A percentile compares a stretch with the other conserved stretches of the same genome.
Evolutionary conservation across 2,113 vertebrate species (phyloP).

Genomic region (Casuarius casuarius): DNA sequence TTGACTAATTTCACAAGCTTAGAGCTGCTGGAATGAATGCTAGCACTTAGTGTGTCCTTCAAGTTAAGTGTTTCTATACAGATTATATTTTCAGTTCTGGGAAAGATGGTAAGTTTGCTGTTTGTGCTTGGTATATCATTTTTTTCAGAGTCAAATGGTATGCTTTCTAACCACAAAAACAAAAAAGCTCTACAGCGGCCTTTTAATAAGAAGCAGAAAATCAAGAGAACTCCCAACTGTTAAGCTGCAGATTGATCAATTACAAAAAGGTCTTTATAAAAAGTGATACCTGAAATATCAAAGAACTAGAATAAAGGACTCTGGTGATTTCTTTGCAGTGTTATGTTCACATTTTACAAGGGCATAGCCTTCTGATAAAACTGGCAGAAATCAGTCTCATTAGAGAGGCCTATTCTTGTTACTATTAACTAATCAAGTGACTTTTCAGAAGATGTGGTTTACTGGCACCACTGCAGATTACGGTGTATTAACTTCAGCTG

Average conservation of each 20-base stretch:
- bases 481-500: neutral
- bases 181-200: neutral
- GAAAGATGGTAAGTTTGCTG: neutral
- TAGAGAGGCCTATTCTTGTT: neutral
- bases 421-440: neutral
- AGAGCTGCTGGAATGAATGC: neutral
- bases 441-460: neutral
- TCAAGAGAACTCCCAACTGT: neutral
- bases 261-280: neutral
- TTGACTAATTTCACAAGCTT: slow-evolving; percentile 18
- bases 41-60: neutral
- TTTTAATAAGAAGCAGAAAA: neutral
- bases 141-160: neutral
- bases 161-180: neutral
- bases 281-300: neutral
- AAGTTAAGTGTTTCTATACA: neutral
- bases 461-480: neutral
- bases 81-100: slow-evolving; percentile 9
- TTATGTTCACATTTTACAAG: neutral
- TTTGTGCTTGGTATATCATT: neutral
- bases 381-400: neutral
- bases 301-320: neutral
- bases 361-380: neutral
- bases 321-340: neutral
- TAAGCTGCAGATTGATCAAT: neutral